Evolutionary conservation across 1,140 invertebrate genomes (phyloP).

Genomic region (Ostrea denselamellosa): DNA sequence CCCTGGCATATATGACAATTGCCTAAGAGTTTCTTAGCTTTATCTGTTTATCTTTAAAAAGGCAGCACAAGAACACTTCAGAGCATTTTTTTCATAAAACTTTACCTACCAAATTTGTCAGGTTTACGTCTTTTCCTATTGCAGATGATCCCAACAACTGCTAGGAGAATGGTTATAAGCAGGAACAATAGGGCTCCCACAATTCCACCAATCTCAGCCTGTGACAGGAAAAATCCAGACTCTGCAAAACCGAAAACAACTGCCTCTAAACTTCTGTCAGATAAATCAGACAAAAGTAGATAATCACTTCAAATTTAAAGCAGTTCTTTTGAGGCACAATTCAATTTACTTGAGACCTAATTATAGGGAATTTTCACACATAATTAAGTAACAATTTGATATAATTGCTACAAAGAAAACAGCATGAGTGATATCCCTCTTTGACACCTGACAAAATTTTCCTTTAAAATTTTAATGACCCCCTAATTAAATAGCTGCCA

Average conservation of each 20-base stretch:
- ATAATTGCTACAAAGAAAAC: background rate
- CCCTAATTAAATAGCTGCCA: slow-evolving; percentile 9
- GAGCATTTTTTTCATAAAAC: no score
- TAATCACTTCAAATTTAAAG: background rate
- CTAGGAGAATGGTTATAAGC: slow-evolving; percentile 67
- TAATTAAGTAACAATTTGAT: slow-evolving; percentile 1
- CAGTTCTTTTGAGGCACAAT: background rate
- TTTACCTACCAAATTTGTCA: slow-evolving; percentile 66
- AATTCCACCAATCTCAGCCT: slow-evolving; percentile 70
- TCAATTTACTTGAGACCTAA: background rate
- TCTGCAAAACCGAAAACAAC: slow-evolving; percentile 1
- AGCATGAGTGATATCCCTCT: background rate
- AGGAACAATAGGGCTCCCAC: slow-evolving; percentile 69
- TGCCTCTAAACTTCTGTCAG: background rate
- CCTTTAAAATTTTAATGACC: background rate
- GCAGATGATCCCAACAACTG: slow-evolving; percentile 67
- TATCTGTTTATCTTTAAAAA: no score
- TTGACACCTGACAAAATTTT: background rate
- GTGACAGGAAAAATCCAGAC: slow-evolving; percentile 51
- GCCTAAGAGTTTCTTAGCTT: no score
- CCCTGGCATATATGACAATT: no score
- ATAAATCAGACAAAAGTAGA: background rate
- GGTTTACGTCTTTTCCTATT: slow-evolving; percentile 60
- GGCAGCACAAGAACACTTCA: no score
- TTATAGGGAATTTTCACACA: background rate